phyloP scores from a whole-genome alignment of 2,797 vertebrate genomes.

The Tamandua tetradactyla region DNA sequence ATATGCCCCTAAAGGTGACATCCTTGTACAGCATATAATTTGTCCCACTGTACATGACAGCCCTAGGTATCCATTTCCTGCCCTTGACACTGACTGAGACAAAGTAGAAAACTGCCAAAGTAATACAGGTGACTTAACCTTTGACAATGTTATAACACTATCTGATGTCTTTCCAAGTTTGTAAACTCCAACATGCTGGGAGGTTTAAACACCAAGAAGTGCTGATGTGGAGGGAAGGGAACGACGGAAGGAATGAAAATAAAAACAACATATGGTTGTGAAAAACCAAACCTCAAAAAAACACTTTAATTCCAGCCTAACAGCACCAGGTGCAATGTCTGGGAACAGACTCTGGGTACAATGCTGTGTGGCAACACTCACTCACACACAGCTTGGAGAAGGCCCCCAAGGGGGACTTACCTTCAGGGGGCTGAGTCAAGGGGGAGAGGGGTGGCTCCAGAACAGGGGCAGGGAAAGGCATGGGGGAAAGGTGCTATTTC shows the following conservation, averaged over 20 bases:
- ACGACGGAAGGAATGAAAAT: not conserved
- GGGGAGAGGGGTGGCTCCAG: conserved; percentile 12
- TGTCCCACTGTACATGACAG: not conserved
- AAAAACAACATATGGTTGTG: conserved; percentile 46
- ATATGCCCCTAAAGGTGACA: not conserved
- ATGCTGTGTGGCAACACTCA: conserved; percentile 85
- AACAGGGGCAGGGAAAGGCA: not conserved
- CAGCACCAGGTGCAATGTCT: conserved; percentile 97
- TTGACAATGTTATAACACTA: not conserved
- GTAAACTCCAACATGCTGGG: not conserved
- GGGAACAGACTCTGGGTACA: conserved; percentile 95
- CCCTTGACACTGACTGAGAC: not conserved
- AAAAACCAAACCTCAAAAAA: conserved; percentile 69
- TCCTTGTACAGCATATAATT: not conserved
- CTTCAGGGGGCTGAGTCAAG: conserved; percentile 70
- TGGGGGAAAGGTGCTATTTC: conserved; percentile 86
- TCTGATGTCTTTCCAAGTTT: not conserved
- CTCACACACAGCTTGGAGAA: conserved; percentile 65
- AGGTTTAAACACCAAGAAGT: not conserved
- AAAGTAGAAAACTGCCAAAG: not conserved
- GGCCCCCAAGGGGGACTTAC: conserved; percentile 77
- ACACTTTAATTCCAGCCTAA: conserved; percentile 82
- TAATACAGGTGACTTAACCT: not conserved
- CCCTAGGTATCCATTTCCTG: not conserved
- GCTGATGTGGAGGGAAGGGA: not conserved